Evolutionary conservation across 1,140 invertebrate genomes (phyloP).

Genomic region (Plutomurus gul): DNA sequence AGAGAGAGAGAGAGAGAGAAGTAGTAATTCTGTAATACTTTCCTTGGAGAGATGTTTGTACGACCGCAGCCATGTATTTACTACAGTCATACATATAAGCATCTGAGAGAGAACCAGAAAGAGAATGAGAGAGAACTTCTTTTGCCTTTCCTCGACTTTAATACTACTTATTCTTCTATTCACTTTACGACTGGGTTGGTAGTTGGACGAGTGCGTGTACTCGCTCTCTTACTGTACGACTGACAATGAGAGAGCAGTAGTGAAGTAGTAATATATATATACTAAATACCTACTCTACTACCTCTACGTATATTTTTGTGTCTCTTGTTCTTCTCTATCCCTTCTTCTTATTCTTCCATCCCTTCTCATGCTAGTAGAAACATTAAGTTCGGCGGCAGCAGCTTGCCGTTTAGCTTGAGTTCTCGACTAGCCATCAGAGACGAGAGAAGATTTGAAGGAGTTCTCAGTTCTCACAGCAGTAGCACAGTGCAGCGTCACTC

Average conservation of each 20-base stretch:
- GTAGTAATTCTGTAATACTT: not conserved
- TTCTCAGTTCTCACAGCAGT: no score
- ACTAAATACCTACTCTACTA: no score
- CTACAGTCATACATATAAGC: not conserved
- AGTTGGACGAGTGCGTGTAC: no score
- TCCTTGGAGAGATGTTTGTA: not conserved
- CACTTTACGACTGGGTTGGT: no score
- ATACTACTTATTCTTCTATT: not conserved
- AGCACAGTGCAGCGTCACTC: no score
- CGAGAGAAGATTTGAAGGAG: no score
- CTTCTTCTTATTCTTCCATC: not conserved
- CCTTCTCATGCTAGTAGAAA: not conserved
- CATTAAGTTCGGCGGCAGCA: not conserved
- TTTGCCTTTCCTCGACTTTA: not conserved
- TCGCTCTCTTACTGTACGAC: not conserved
- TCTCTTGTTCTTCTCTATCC: no score
- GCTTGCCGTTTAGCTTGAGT: not conserved
- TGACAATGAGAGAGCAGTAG: no score
- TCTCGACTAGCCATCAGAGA: not conserved
- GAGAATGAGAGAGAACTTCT: slow-evolving; percentile 9
- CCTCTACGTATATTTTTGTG: no score
- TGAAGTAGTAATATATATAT: no score
- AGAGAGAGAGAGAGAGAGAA: not conserved
- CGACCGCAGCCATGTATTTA: not conserved
- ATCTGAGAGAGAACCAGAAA: not conserved